A percentile compares a stretch with the other conserved stretches of the same genome.
These are phyloP conservation scores for Ctenosaura bakeri DNA, from an alignment of 2,797 vertebrate species.

Conservation along the genomic window DNA sequence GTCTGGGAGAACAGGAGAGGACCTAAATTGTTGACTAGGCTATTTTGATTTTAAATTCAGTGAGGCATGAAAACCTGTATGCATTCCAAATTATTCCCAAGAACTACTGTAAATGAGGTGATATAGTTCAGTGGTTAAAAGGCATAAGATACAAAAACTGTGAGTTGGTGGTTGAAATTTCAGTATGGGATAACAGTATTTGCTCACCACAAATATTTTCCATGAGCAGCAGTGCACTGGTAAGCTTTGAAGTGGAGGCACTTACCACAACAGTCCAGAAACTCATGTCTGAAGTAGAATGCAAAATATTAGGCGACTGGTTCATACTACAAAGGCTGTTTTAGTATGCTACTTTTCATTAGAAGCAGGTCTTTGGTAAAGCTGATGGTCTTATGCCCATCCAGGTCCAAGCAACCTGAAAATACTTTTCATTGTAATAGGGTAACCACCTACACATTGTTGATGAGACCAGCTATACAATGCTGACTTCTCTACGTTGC, in stretches of 20 bases:
- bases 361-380: not conserved
- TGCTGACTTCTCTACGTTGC: no score
- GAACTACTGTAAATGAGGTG: not conserved
- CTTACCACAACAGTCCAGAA: not conserved
- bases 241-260: not conserved
- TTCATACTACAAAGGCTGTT: not conserved
- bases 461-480: not conserved
- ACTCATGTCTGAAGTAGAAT: not conserved
- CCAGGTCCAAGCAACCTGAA: not conserved
- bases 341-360: not conserved
- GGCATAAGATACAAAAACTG: not conserved
- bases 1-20: not conserved
- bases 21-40: not conserved
- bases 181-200: not conserved
- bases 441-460: not conserved
- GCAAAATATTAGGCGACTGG: not conserved
- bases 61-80: not conserved
- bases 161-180: not conserved
- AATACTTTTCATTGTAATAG: not conserved
- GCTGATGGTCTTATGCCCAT: not conserved
- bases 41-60: slow-evolving; percentile 4
- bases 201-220: not conserved
- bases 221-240: not conserved
- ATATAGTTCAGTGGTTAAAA: not conserved
- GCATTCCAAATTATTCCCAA: not conserved